These are phyloP conservation scores for Harpalus rufipes DNA, from an alignment of 2,888 invertebrate species.

Conservation along the genomic window DNA sequence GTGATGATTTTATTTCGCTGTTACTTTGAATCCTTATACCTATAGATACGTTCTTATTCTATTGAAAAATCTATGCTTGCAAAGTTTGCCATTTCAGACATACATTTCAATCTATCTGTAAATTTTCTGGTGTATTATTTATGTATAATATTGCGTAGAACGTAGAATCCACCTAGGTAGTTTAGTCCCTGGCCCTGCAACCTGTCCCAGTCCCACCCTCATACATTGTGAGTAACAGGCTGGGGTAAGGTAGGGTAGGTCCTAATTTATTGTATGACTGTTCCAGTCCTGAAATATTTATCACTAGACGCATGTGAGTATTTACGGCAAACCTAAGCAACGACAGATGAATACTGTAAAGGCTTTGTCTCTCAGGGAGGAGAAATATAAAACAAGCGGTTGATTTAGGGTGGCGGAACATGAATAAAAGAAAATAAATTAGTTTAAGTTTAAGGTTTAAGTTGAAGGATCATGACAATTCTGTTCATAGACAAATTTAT, in stretches of 20 bases:
- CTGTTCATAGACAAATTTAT: too few relatives aligned
- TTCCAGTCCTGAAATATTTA: conserved; percentile 64
- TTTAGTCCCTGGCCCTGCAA: neutral
- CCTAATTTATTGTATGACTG: conserved; percentile 66
- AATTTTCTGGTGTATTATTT: neutral
- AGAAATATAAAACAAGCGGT: neutral
- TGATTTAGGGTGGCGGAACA: too few relatives aligned
- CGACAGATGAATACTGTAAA: neutral
- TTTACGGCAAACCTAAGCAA: conserved; percentile 45
- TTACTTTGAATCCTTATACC: too few relatives aligned
- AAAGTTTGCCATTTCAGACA: too few relatives aligned
- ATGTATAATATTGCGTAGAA: neutral
- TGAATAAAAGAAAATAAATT: too few relatives aligned
- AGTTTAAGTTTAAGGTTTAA: too few relatives aligned
- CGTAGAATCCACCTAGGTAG: neutral
- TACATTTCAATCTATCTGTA: neutral
- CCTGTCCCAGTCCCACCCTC: neutral
- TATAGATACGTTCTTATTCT: too few relatives aligned
- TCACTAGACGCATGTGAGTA: conserved; percentile 65
- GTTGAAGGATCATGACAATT: too few relatives aligned
- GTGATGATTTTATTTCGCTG: too few relatives aligned
- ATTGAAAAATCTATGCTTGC: too few relatives aligned
- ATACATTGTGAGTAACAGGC: neutral
- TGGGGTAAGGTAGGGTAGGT: conserved; percentile 12
- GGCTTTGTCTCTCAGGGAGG: neutral